These are phyloP conservation scores for Peromyscus eremicus DNA, from an alignment of 2,797 vertebrate species.

Conservation along the genomic window DNA sequence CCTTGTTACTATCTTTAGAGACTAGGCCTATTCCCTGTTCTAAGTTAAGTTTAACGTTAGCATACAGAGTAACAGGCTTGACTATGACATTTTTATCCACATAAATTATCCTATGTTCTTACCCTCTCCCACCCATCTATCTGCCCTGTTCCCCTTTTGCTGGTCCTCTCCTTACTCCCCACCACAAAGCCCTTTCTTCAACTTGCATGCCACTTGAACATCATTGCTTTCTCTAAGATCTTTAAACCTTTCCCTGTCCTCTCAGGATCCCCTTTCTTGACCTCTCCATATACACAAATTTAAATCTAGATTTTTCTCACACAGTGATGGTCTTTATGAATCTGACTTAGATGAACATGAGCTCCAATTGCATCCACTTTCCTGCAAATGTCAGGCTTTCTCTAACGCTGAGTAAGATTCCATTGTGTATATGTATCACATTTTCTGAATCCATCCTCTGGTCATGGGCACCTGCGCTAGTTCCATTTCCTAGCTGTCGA, in stretches of 20 bases:
- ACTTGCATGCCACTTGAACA: too few relatives aligned
- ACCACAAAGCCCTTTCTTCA: background rate
- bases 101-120: background rate
- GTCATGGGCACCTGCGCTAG: background rate
- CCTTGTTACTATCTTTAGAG: background rate
- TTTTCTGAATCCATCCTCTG: background rate
- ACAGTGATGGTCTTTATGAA: background rate
- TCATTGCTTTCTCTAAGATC: background rate
- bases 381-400: background rate
- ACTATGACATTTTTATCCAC: too few relatives aligned
- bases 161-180: background rate
- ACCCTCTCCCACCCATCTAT: background rate
- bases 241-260: background rate
- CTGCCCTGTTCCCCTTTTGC: background rate
- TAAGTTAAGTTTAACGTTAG: background rate
- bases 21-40: background rate
- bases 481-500: background rate
- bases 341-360: background rate
- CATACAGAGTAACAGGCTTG: background rate
- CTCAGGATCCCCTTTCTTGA: background rate
- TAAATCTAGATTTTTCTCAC: background rate
- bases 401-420: too few relatives aligned
- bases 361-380: background rate
- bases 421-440: too few relatives aligned
- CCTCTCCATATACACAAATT: background rate